Conservation (phyloP, 1,140 invertebrate species). For the Copidosoma floridanum region DNA sequence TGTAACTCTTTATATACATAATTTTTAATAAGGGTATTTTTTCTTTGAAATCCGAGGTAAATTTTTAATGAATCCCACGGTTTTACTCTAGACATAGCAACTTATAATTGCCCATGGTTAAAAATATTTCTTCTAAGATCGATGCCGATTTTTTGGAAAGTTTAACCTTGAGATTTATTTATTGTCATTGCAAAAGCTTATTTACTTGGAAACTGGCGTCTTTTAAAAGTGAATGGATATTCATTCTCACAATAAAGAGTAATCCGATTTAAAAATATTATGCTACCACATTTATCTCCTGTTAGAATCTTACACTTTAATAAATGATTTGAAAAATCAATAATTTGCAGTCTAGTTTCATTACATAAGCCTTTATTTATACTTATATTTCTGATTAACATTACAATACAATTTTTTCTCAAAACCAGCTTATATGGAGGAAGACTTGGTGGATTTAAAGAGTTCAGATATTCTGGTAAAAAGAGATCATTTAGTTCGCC, state of each 20-base stretch:
- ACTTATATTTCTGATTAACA: no score
- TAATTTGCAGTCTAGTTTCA: no score
- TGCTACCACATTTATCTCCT: no score
- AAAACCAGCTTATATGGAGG: no score
- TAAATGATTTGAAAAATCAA: no score
- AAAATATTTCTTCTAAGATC: not conserved
- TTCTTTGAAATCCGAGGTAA: not conserved
- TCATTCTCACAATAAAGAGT: no score
- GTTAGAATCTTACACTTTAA: not conserved
- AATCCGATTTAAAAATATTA: no score
- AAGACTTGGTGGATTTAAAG: not conserved
- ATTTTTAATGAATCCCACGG: not conserved
- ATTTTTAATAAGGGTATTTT: not conserved
- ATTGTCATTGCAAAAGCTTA: not conserved
- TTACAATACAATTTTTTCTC: no score
- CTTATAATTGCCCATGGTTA: not conserved
- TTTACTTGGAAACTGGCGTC: no score
- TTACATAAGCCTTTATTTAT: no score
- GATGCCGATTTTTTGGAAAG: not conserved
- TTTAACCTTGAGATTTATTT: not conserved
- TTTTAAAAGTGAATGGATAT: no score
- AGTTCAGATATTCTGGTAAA: not conserved
- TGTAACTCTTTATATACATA: not conserved
- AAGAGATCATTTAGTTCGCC: no score
- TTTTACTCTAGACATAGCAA: not conserved